Evolutionary conservation across 2,888 invertebrate species (phyloP).

Genomic region (Dysmachus trigonus): DNA sequence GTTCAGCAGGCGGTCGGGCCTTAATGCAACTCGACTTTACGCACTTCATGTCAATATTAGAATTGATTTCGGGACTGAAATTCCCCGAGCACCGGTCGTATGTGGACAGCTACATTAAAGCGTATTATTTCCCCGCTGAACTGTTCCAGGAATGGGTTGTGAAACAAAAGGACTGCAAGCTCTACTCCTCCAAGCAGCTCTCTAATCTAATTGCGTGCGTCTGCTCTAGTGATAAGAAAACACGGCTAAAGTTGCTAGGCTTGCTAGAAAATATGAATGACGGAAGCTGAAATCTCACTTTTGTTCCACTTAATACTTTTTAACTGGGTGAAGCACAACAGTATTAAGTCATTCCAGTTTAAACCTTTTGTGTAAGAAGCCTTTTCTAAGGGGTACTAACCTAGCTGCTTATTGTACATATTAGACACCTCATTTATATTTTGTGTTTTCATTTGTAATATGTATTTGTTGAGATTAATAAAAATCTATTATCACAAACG

Average conservation of each 20-base stretch:
- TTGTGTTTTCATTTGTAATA: neutral
- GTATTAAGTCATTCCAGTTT: conserved; percentile 14
- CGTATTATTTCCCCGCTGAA: conserved; percentile 90
- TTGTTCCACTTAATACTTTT: neutral
- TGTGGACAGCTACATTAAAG: conserved; percentile 95
- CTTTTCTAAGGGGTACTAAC: neutral
- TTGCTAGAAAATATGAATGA: conserved; percentile 70
- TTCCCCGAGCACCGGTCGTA: conserved; percentile 89
- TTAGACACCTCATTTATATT: neutral
- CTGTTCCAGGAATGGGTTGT: conserved; percentile 89
- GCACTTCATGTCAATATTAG: conserved; percentile 89
- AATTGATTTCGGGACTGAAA: conserved; percentile 82
- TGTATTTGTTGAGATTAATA: neutral
- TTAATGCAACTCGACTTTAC: conserved; percentile 98
- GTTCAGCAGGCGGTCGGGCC: conserved; percentile 94
- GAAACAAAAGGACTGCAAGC: conserved; percentile 83
- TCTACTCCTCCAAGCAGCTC: conserved; percentile 90
- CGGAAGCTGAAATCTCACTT: conserved; percentile 48
- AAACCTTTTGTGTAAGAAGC: neutral
- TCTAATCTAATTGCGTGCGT: conserved; percentile 84
- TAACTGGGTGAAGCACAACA: neutral
- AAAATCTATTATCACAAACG: neutral
- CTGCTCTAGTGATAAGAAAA: conserved; percentile 87
- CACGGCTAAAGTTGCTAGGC: conserved; percentile 78
- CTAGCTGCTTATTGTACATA: neutral